Base-by-base conservation (phyloP, 2,797 vertebrate genomes). In the Oreortyx pictus region DNA sequence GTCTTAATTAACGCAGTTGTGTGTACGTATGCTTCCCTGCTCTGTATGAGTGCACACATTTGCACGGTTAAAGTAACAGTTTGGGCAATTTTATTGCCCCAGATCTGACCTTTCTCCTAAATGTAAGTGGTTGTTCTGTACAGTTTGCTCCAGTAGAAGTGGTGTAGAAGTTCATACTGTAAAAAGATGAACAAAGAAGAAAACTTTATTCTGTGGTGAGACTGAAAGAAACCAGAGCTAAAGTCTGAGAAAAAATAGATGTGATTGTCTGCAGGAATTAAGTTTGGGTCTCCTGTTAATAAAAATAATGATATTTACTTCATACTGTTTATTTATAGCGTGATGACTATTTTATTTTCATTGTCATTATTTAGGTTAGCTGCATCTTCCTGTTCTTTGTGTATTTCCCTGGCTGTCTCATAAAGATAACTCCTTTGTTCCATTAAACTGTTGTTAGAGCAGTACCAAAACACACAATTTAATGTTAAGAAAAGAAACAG, bases 401-500 rank as follows among this genome's bases (percentile, higher is more conserved):
- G 62, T 59, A 29, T 93, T 88, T 82, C 84, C 93, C 76, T 86
- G 79, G 37, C 94, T 96, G 91, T 82, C 82, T 93, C 85, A 86
- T 90, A 88, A 93, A 94, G 93, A 96, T 95, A 92, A 82, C 54
- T 96, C 85, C 78, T 96, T 93, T 97, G 95, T 97, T 92, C 86
- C 95, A 35, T 74, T 95, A 91, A 95, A 89, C 74, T 91, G 84
- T 64, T 90, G 76, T 72, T 92, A 96, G 66, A 62, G 39, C 90
- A 85, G 80, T 75, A 95, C 77, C 82, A 94, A 94, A 95, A 93
- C 88, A 92, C 79, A 79, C 88, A 77, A 72, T 87, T 93, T 94
- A 86, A 78, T 66, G 89, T 95, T 87, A 92, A 89, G 86, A 93
- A 94, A 95, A 93, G 92, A 94, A 94, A 92, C 50, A 15, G 11